Evolutionary conservation across 2,113 vertebrate species (phyloP).

Genomic region (Electrona antarctica): DNA sequence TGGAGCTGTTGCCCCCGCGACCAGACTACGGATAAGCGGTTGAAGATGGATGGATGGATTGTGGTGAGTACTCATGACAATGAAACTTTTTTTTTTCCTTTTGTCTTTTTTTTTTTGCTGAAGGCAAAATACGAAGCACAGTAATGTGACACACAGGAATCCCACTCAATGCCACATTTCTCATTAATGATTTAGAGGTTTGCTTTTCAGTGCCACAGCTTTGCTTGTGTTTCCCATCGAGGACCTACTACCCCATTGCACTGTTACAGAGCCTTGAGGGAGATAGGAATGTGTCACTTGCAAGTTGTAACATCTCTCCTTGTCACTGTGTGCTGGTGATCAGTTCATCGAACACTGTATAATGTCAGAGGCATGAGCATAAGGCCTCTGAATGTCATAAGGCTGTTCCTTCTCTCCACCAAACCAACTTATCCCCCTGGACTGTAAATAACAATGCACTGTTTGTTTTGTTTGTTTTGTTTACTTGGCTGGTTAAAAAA

Average conservation of each 20-base stretch:
- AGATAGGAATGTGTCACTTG: conserved; percentile 31
- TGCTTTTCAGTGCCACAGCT: conserved; percentile 23
- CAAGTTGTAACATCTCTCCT: conserved; percentile 53
- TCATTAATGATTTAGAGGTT: conserved; percentile 14
- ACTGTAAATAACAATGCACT: conserved; percentile 38
- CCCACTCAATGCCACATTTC: conserved; percentile 18
- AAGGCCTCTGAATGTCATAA: conserved; percentile 34
- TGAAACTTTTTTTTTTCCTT: too few species aligned
- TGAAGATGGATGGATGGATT: too few species aligned
- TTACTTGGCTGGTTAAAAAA: conserved; percentile 24
- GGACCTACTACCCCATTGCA: conserved; percentile 22
- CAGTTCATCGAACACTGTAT: conserved; percentile 72
- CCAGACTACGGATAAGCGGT: too few species aligned
- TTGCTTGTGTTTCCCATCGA: conserved; percentile 4
- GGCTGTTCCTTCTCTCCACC: conserved; percentile 48
- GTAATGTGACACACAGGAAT: conserved; percentile 35
- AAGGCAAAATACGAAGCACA: not conserved
- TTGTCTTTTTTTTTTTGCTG: too few species aligned
- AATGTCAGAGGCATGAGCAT: conserved; percentile 67
- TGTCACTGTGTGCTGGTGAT: conserved; percentile 60
- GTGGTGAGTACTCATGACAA: too few species aligned
- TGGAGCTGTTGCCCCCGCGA: too few species aligned
- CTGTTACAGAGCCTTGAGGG: conserved; percentile 13
- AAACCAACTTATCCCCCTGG: conserved; percentile 42
- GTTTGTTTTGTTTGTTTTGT: conserved; percentile 13